Base-by-base conservation (phyloP, 2,113 vertebrate species). In the Micronycteris hirsuta region DNA sequence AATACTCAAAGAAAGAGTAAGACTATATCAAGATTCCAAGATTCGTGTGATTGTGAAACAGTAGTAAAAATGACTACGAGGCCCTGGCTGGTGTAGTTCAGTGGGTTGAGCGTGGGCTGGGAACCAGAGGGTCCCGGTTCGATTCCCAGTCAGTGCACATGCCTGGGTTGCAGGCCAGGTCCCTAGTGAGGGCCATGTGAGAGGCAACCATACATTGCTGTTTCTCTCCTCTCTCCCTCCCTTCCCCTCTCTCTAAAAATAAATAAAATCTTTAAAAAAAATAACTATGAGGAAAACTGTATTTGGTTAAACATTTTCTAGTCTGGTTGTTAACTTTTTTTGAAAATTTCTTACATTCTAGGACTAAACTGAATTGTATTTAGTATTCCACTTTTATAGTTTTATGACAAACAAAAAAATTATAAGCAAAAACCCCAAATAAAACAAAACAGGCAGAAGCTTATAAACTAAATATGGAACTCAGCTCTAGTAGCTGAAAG, bases 381-480 rank as follows among this genome's bases (percentile, higher is more conserved):
- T 80, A 65, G 98, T 98, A 98, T 98, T 98, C 98, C 95, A 98
- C 98, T 98, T 98, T 98, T 98, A 97, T 88, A 98, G 93, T 96
- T 97, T 95, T 76, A 89, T 97, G 98, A 97, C 90, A 97, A 98
- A 97, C 54, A 91, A 94, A 93, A 90, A 84, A 93, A 80, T 16
- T 88, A 90, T 76, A 73, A 90, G 56, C 71, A 73, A 93, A 92
- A 96, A 47, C 26, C 80, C 58, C 58, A 97, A 95, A 97, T 95
- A 98, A 98, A 97, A 98, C 71, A 98, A 93, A 89, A 70, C 93
- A 97, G 83, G 92, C 96, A 93, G 54, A 96, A 63, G 71, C 63
- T 76, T 81, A 70, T 65, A 92, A 96, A 90, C 43, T 78, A 96
- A 96, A 97, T 67, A 47, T 93, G 77, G 33, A 91, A 67, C 47